Percentiles rank a stretch among this genome's conserved stretches.
Conservation (phyloP, 2,797 vertebrate genomes). For the Alcedo quadribrachys region DNA sequence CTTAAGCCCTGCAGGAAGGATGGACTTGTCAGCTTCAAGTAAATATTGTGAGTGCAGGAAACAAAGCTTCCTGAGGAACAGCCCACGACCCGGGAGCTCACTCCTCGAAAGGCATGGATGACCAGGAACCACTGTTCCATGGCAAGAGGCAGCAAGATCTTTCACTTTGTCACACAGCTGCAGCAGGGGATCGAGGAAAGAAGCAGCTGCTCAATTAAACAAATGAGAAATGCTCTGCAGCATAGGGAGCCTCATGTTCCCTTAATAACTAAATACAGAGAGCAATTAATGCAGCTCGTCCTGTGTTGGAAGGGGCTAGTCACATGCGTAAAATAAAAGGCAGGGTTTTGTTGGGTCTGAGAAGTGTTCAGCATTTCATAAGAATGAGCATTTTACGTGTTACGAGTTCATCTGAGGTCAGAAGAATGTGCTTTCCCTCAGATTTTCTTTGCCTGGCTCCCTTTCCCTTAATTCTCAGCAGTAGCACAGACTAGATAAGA, state of each 20-base stretch:
- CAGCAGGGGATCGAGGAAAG: background rate
- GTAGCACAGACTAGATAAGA: background rate
- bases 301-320: background rate
- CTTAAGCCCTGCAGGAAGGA: constrained; percentile 5
- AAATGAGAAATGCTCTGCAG: background rate
- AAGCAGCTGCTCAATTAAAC: background rate
- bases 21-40: background rate
- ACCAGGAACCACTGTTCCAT: background rate
- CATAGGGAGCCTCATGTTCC: fast-evolving
- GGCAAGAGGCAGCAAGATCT: background rate
- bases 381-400: fast-evolving
- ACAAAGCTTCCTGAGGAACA: background rate
- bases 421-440: background rate
- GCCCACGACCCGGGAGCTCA: background rate
- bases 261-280: background rate
- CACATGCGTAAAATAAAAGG: background rate
- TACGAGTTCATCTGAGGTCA: background rate
- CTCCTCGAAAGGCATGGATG: background rate
- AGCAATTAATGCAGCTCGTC: background rate
- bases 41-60: background rate
- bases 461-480: background rate
- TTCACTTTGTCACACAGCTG: background rate
- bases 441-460: background rate
- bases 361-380: background rate
- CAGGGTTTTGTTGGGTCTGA: background rate